Evolutionary conservation across 2,797 vertebrate species (phyloP).

Genomic region (Argya squamiceps): DNA sequence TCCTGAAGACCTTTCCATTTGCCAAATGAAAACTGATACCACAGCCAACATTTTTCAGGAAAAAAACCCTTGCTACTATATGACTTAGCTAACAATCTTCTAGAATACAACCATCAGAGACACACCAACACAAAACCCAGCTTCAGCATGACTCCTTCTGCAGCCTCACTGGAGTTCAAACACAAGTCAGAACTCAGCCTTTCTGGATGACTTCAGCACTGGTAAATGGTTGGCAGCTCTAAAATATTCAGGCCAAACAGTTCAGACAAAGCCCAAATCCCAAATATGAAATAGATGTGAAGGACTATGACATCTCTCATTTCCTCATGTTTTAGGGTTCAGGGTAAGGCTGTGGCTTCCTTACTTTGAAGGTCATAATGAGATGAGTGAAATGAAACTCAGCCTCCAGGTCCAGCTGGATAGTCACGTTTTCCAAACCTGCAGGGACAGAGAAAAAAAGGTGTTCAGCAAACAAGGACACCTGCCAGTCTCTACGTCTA

Average conservation of each 20-base stretch:
- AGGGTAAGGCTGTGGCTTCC: neutral
- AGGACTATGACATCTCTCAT: neutral
- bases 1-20: conserved; percentile 63
- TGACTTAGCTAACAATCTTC: neutral
- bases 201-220: neutral
- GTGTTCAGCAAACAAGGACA: conserved; percentile 1
- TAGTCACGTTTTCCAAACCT: conserved; percentile 93
- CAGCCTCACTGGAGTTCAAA: conserved; percentile 2
- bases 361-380: conserved; percentile 99
- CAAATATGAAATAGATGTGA: neutral
- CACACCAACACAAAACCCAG: neutral
- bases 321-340: neutral
- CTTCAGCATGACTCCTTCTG: neutral
- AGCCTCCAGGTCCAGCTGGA: conserved; percentile 93
- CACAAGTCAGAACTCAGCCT: neutral
- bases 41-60: conserved; percentile 16
- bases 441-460: neutral
- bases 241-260: neutral
- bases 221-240: neutral
- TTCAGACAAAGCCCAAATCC: neutral
- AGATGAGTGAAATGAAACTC: conserved; percentile 99
- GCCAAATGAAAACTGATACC: conserved; percentile 52
- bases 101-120: neutral
- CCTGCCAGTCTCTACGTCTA: neutral
- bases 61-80: neutral